Conservation (phyloP, 2,113 vertebrate species). For the Pluvialis apricaria region DNA sequence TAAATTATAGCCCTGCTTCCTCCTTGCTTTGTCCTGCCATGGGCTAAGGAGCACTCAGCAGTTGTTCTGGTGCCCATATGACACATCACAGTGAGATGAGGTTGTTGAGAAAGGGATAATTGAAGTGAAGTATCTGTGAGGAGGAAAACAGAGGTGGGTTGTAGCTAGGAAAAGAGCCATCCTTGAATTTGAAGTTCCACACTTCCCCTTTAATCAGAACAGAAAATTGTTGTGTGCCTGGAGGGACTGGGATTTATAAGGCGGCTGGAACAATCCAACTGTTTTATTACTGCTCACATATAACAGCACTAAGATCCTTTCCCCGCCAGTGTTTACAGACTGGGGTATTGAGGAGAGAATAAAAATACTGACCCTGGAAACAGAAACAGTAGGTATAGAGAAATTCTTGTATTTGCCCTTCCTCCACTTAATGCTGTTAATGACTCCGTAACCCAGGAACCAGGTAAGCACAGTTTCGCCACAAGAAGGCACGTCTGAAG, state of each 20-base stretch:
- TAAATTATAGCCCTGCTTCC: not conserved
- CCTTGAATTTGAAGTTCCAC: not conserved
- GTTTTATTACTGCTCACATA: not conserved
- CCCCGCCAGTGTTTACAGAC: not conserved
- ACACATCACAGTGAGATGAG: not conserved
- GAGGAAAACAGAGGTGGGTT: not conserved
- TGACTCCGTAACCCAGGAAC: not conserved
- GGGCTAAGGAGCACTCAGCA: not conserved
- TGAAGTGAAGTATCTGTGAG: not conserved
- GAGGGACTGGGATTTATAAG: not conserved
- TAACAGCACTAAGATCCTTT: not conserved
- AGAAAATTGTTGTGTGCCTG: not conserved
- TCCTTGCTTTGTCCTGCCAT: not conserved
- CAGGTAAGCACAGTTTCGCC: not conserved
- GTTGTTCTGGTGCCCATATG: not conserved
- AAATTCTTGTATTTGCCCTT: not conserved
- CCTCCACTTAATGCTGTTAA: not conserved
- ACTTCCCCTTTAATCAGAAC: not conserved
- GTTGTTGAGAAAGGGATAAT: not conserved
- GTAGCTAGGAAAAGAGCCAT: not conserved
- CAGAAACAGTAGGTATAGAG: not conserved
- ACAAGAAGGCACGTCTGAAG: not conserved
- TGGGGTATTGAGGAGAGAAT: not conserved
- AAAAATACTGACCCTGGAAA: not conserved
- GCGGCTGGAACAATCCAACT: not conserved